phyloP scores from a whole-genome alignment of 2,113 vertebrate genomes.

The Piaya cayana region DNA sequence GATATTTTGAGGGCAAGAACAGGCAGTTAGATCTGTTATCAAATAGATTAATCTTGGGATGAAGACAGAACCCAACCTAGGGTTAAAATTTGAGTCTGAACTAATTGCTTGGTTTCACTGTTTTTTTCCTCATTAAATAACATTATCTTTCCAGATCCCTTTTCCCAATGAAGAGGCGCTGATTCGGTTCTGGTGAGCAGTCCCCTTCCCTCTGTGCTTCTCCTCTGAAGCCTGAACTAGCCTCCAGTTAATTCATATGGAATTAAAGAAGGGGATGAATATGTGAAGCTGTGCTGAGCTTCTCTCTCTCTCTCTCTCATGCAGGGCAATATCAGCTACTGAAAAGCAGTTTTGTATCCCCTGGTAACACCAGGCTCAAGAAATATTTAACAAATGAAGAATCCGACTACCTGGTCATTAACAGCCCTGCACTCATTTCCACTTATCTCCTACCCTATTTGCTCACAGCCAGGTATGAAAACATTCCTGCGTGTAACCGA shows the following conservation, averaged over 20 bases:
- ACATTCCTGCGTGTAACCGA: not conserved
- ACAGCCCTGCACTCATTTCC: not conserved
- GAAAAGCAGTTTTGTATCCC: slow-evolving; percentile 58
- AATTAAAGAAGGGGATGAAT: not conserved
- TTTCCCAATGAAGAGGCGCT: not conserved
- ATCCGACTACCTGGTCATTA: slow-evolving; percentile 1
- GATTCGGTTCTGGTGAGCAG: not conserved
- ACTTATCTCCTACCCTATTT: not conserved
- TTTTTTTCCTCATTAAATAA: not conserved
- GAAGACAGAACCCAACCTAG: not conserved
- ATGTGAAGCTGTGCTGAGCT: slow-evolving; percentile 19
- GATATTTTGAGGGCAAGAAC: not conserved
- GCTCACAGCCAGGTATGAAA: not conserved
- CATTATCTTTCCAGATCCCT: not conserved
- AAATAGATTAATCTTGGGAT: not conserved
- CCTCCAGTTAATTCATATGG: not conserved
- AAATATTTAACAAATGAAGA: not conserved
- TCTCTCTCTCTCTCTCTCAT: not conserved
- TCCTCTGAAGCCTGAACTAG: not conserved
- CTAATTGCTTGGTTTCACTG: not conserved
- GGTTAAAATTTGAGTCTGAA: not conserved
- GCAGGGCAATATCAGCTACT: not conserved
- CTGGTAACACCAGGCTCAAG: slow-evolving; percentile 55
- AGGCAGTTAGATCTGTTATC: not conserved
- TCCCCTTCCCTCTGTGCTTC: not conserved